Conservation (phyloP, 2,888 invertebrate genomes). For the Noctua janthe region DNA sequence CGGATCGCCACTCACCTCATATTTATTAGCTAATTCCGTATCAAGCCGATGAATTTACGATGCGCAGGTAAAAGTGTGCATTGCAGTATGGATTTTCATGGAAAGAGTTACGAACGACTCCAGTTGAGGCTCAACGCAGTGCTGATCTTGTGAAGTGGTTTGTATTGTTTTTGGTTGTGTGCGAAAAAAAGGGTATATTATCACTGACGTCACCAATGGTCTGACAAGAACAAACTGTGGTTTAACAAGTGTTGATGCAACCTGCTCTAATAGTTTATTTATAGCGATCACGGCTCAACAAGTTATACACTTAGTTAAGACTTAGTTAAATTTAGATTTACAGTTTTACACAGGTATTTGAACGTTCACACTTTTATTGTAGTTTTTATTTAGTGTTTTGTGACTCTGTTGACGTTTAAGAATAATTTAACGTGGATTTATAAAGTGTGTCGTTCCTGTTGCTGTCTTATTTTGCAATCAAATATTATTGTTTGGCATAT, state of each 20-base stretch:
- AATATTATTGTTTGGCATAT: background rate
- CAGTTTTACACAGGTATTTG: background rate
- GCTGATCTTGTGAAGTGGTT: background rate
- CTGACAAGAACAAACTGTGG: background rate
- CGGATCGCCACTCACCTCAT: background rate
- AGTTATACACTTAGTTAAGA: conserved; percentile 24
- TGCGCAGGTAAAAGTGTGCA: background rate
- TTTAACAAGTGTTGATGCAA: conserved; percentile 26
- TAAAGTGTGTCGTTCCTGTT: background rate
- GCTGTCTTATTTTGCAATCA: background rate
- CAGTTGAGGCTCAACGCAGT: background rate
- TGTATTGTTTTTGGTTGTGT: background rate
- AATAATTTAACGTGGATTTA: background rate
- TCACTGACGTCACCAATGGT: background rate
- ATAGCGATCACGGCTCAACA: conserved; percentile 35
- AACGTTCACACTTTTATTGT: conserved; percentile 3
- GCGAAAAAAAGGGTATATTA: background rate
- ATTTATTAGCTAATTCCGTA: background rate
- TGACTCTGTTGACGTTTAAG: background rate
- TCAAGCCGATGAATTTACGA: background rate
- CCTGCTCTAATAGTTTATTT: conserved; percentile 18
- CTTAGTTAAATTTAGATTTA: conserved; percentile 10
- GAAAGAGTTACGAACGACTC: background rate
- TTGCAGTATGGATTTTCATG: background rate
- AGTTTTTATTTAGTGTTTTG: background rate